Evolutionary conservation across 1,140 invertebrate species (phyloP), one percentile per base, ranked within the genome.

Genomic region (Medauroidea extradentata): DNA sequence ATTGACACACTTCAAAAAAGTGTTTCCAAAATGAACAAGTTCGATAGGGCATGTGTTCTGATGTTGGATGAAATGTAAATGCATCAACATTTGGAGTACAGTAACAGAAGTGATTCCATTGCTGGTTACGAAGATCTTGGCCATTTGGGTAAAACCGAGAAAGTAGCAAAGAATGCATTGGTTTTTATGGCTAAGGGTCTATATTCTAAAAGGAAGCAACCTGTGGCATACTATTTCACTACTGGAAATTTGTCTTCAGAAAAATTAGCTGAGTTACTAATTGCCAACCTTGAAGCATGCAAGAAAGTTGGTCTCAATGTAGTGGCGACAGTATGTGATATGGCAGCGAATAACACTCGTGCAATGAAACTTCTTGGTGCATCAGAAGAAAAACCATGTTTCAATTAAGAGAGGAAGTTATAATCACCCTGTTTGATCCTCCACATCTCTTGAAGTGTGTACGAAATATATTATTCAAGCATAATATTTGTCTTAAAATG

Each of bases 361-460:
- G 44, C 44, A 21, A 4, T 46, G 44, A 46, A 11, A 25, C 24
- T 25, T 5, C 24, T 46, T 5, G 18, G 44, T 46, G 18, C 24
- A 21, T 46, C 44, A 46, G 44, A 46, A 46, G 44, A 19, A 9
- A 46, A 25, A 13, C 44, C 18, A n/a, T 21, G 5, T 46, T 46
- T n/a, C 24, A 19, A n/a, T 21, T 19, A 7, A 34, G 11, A 50
- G 42, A 24, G 48, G 1, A 24, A 34, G 42, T 52, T 25, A 58
- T 61, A 13, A 55, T 50, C 38, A 24, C 29, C 13, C 14, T 57
- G 11, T 65, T 50, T 52, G 61, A 63, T 50, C 29, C n/a, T 16
- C 59, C 59, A 16, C 64, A 65, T 46, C 50, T 65, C 1, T 19
- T 65, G 1, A 65, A 65, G 53, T 56, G 59, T 29, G 19, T 63